phyloP scores from a whole-genome alignment of 2,797 vertebrate species.

The Microctenopoma steveboyesi region DNA sequence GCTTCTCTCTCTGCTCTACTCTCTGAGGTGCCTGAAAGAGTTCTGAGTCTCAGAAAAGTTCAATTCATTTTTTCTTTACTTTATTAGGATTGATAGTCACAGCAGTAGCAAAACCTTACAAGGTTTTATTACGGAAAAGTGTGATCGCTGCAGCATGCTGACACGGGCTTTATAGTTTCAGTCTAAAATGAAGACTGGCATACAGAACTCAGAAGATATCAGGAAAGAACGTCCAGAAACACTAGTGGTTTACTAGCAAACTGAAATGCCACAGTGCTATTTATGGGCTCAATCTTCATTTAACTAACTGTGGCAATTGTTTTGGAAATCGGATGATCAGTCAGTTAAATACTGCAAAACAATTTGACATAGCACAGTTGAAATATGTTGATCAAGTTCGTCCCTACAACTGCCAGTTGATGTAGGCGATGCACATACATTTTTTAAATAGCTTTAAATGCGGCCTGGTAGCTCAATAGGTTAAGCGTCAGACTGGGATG shows the following conservation, averaged over 20 bases:
- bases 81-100: constrained; percentile 35
- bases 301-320: neutral
- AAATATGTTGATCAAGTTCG: no score
- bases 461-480: no score
- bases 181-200: constrained; percentile 7
- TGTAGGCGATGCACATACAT: no score
- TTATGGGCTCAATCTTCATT: neutral
- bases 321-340: constrained; percentile 4
- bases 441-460: no score
- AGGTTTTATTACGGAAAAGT: constrained; percentile 8
- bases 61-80: constrained; percentile 25
- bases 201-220: constrained; percentile 1
- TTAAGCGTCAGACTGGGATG: no score
- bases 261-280: neutral
- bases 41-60: constrained; percentile 36
- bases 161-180: neutral
- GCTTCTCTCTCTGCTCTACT: constrained; percentile 25
- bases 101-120: constrained; percentile 1
- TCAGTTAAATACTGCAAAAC: neutral
- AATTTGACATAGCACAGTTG: neutral
- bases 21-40: constrained; percentile 36
- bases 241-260: neutral
- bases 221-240: neutral
- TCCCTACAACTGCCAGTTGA: no score
- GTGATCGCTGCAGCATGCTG: constrained; percentile 21